Conservation (phyloP, 2,888 invertebrate genomes). For the Pimpla rufipes region DNA sequence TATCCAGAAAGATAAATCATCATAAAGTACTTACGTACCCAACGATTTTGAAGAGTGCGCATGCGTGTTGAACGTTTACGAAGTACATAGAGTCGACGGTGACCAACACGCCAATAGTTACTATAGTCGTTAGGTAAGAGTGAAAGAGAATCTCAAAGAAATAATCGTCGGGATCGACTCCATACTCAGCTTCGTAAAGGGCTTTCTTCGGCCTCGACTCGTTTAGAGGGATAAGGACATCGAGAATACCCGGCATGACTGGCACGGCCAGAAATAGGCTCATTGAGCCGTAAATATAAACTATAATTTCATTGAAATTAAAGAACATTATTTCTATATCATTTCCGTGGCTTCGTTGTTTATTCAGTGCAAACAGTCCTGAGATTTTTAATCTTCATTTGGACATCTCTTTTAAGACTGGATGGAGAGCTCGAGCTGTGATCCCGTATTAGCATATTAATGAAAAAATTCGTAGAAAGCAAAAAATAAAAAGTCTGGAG, state of each 20-base stretch:
- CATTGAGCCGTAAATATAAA: conserved; percentile 17
- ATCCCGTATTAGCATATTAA: too few relatives aligned
- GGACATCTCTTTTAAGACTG: too few relatives aligned
- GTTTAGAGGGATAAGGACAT: conserved; percentile 58
- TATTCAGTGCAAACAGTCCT: too few relatives aligned
- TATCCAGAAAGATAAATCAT: neutral
- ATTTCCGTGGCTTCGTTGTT: too few relatives aligned
- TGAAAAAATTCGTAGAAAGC: too few relatives aligned
- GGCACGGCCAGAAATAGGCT: conserved; percentile 36
- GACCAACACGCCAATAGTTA: conserved; percentile 1
- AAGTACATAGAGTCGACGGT: conserved; percentile 42
- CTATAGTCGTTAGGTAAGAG: conserved; percentile 31
- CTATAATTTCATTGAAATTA: neutral
- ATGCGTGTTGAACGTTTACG: conserved; percentile 41
- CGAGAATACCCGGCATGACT: conserved; percentile 55
- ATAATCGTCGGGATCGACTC: conserved; percentile 65
- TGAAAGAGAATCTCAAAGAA: conserved; percentile 60
- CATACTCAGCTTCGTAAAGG: conserved; percentile 59
- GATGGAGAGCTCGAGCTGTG: too few relatives aligned
- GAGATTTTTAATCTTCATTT: too few relatives aligned
- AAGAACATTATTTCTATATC: neutral
- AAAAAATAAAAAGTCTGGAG: too few relatives aligned
- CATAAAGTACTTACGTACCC: conserved; percentile 25
- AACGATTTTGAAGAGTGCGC: conserved; percentile 49
- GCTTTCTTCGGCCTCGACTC: conserved; percentile 52